Base-by-base conservation (phyloP, 2,113 vertebrate species). In the Pterophyllum scalare region DNA sequence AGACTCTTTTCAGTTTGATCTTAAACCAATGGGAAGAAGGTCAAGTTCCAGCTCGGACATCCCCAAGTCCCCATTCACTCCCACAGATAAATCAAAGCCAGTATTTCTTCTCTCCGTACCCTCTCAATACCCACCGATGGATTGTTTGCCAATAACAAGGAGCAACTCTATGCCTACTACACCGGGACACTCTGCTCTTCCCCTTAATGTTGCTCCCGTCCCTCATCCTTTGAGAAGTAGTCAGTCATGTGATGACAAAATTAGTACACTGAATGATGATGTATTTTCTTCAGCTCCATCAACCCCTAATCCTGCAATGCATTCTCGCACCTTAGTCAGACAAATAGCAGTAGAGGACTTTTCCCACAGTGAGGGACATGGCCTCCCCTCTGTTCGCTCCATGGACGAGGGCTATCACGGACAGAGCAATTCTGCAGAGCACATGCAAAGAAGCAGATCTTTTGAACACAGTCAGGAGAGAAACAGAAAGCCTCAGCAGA, bases 1-100 rank as follows among this genome's bases (percentile, higher is more conserved):
- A 94, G 98, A 99, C 90, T 99, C 98, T 77, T 99, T 99, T 95
- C 98, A 99, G 90, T 99, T 99, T 96, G 98, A 99, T 91, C 95
- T 99, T 59, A 99, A 99, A 91, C 98, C 98, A 28, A 96, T 98
- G 84, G 97, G 97, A 82, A 97, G 97, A 94, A 96, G 98, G 91
- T 98, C 98, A 62, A 99, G 97, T 90, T 99, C 98, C 24, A 99
- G 98, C 82, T 99, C 98, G 19, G 98, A 99, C 85, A 99, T 99
- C 96, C 97, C 98, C 83, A 99, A 98, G 94, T 99, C 98, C 77
- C 98, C 98, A 35, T 99, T 98, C 84, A 99, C 98, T 19, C 98
- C 98, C 3, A 98, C 98, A 46, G 98, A 99, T 75, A 98, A 99
- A 91, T 97, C 98, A 9, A 99, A 99, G 90, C 98, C 97, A 86